Conservation (phyloP, 2,888 invertebrate species). For the Heteromyza rotundicornis region DNA sequence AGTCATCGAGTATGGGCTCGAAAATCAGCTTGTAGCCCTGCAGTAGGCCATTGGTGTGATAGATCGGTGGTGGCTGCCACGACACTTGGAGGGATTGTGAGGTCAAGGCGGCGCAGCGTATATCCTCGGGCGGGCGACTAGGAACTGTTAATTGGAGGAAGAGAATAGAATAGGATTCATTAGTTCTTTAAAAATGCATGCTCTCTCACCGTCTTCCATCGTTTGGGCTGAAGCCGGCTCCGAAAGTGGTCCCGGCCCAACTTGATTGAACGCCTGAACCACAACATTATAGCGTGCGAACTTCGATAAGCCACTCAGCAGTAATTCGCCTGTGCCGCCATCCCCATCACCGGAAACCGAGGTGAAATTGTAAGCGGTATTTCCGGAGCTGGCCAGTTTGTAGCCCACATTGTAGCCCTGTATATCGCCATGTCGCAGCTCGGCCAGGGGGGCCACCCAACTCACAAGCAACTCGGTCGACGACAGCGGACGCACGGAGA, state of each 20-base stretch:
- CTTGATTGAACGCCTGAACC: constrained; percentile 77
- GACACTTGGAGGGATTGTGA: constrained; percentile 79
- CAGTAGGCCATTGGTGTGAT: constrained; percentile 76
- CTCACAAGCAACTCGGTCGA: constrained; percentile 77
- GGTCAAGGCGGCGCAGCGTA: constrained; percentile 75
- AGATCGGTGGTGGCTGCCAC: constrained; percentile 79
- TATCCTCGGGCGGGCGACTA: constrained; percentile 78
- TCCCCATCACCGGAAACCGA: constrained; percentile 74
- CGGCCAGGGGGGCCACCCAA: constrained; percentile 75
- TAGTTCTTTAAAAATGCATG: not conserved
- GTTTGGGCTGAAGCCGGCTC: constrained; percentile 74
- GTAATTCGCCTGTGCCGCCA: constrained; percentile 70
- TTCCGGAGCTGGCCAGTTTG: constrained; percentile 62
- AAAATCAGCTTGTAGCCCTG: constrained; percentile 78
- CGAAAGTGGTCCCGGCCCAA: constrained; percentile 75
- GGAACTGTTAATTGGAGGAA: constrained; percentile 69
- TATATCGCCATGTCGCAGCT: constrained; percentile 76
- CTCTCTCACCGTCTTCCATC: constrained; percentile 72
- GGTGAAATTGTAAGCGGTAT: constrained; percentile 71
- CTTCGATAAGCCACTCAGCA: constrained; percentile 70
- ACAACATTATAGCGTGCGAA: constrained; percentile 74
- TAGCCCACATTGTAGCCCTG: constrained; percentile 76
- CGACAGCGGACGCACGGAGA: constrained; percentile 73
- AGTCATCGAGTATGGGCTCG: constrained; percentile 70
- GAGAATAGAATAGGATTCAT: not conserved